Evolutionary conservation across 2,888 invertebrate genomes (phyloP), one percentile per base, ranked within the genome.

Genomic region (Apamea monoglypha): DNA sequence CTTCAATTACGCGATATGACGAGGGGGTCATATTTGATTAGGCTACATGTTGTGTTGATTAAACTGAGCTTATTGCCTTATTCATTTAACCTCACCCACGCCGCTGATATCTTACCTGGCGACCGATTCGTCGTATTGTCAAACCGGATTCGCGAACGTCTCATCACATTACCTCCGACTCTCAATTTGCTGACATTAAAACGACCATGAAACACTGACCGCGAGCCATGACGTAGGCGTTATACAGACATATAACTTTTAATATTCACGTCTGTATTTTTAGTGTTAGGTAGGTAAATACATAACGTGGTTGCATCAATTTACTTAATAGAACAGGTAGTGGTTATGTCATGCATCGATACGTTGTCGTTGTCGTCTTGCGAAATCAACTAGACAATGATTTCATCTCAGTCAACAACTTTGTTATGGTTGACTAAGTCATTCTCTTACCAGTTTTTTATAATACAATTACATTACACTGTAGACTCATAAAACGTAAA

Each of bases 1-100:
- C 95, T 96, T 96, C 96, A 96, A 96, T 96, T 96, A 96, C 95
- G 92, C 94, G 93, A 95, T 96, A 96, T 96, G 95, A 95, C 95
- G 94, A 95, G 95, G 94, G 96, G 95, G 94, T 96, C 95, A 96
- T 96, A 96, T 97, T 96, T 96, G 96, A 96, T 96, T 96, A 97
- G 95, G 94, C 94, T 94, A 95, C 94, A 94, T 94, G 96, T 96
- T 95, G 95, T 96, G 96, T 96, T 96, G 95, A 96, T 96, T 96
- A 96, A 96, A 96, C 94, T 93, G 93, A 96, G 95, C 95, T 96
- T 96, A 96, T 96, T 96, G 95, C 95, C 94, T 95, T 95, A 96
- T 95, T 95, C 95, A 94, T 94, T 95, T 94, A 93, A 92, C 90
- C 91, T 91, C 93, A 91, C 92, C 93, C 92, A 93, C 93, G 91